Percentiles rank a stretch among this genome's conserved stretches.
These are phyloP conservation scores for Darevskia nairensis DNA, from an alignment of 2,797 vertebrate genomes.

Conservation along the genomic window DNA sequence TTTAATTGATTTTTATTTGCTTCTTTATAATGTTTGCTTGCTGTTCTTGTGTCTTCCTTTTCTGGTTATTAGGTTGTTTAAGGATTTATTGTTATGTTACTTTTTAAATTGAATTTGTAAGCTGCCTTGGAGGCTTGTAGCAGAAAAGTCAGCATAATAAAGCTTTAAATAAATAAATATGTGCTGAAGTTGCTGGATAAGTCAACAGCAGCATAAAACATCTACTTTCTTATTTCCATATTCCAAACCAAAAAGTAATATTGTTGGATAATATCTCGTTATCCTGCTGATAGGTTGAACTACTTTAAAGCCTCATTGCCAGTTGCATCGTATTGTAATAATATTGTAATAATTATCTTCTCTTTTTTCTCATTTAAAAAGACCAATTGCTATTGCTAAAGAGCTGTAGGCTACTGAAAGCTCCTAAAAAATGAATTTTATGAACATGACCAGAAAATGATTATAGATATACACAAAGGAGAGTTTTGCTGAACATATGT, in stretches of 20 bases:
- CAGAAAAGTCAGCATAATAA: background rate
- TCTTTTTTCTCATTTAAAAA: no score
- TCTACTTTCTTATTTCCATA: background rate
- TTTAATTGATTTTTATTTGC: background rate
- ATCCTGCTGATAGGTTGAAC: no score
- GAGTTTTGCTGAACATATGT: background rate
- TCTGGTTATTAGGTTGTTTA: background rate
- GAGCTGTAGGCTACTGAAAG: no score
- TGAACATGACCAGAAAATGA: background rate
- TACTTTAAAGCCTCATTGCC: no score
- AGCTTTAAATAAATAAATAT: background rate
- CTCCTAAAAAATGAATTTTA: no score
- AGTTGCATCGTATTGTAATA: no score
- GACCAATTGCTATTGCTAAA: no score
- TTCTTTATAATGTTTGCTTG: background rate
- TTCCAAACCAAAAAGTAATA: no score
- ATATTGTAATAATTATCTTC: no score
- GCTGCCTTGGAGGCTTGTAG: background rate
- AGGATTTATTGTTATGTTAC: background rate
- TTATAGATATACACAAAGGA: background rate
- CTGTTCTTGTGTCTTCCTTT: background rate
- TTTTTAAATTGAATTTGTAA: background rate
- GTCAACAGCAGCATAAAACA: background rate
- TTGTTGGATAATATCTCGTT: no score
- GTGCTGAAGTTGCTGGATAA: background rate